These are phyloP conservation scores for Ibidorhyncha struthersii DNA, from an alignment of 2,113 vertebrate species.

Conservation along the genomic window DNA sequence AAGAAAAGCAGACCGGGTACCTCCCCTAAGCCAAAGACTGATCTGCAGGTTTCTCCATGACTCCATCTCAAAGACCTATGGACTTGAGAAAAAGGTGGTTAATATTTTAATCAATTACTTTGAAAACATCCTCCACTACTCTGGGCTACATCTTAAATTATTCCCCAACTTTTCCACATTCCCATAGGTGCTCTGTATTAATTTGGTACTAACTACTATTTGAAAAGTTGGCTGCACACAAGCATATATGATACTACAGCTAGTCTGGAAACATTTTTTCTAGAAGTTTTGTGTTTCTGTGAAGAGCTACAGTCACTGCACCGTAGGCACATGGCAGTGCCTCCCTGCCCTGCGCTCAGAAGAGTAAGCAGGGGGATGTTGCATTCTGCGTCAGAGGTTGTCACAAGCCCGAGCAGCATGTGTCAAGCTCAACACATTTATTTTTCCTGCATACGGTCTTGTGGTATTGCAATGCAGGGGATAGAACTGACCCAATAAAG, in stretches of 20 bases:
- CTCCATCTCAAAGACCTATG: neutral
- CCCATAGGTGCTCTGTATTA: neutral
- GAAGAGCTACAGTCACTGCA: neutral
- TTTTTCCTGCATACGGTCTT: neutral
- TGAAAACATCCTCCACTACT: neutral
- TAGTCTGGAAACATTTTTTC: neutral
- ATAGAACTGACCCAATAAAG: neutral
- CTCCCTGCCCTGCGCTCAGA: neutral
- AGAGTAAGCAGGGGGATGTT: neutral
- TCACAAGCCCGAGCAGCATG: rapidly evolving
- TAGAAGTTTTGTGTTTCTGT: neutral
- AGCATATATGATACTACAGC: no score
- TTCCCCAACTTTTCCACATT: neutral
- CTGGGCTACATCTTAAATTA: neutral
- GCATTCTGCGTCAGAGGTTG: neutral
- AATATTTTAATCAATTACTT: neutral
- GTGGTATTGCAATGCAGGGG: neutral
- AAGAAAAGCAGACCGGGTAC: neutral
- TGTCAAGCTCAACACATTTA: rapidly evolving
- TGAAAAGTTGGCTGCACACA: neutral
- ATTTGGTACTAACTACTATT: neutral
- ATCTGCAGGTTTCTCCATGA: neutral
- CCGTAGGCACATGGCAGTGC: no score
- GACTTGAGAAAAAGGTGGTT: neutral
- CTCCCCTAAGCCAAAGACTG: neutral